Conservation (phyloP, 2,888 invertebrate species). For the Noctua comes region DNA sequence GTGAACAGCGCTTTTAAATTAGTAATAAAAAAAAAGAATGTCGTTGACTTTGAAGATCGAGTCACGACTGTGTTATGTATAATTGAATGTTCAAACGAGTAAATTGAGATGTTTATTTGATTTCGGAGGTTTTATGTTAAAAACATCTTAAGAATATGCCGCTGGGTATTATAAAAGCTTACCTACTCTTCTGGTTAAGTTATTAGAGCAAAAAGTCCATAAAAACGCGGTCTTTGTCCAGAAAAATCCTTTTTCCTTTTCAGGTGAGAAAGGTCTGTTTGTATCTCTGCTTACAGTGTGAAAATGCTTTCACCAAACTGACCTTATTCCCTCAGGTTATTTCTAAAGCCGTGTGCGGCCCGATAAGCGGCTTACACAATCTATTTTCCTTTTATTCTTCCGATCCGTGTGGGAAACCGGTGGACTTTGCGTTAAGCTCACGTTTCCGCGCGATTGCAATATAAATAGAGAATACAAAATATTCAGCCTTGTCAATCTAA, state of each 20-base stretch:
- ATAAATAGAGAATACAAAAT: conserved; percentile 42
- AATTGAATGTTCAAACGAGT: conserved; percentile 58
- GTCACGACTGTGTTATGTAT: conserved; percentile 58
- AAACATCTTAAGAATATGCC: conserved; percentile 39
- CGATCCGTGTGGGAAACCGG: conserved; percentile 31
- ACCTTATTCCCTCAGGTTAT: conserved; percentile 49
- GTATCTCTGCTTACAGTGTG: conserved; percentile 50
- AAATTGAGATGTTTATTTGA: conserved; percentile 59
- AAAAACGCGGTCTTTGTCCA: conserved; percentile 4
- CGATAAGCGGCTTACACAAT: conserved; percentile 57
- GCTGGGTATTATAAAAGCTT: conserved; percentile 19
- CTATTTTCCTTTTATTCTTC: conserved; percentile 55
- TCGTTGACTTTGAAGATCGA: conserved; percentile 49
- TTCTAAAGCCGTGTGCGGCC: conserved; percentile 39
- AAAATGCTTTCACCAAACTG: conserved; percentile 48
- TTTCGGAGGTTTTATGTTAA: conserved; percentile 36
- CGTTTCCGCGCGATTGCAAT: conserved; percentile 36
- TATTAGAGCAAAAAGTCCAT: conserved; percentile 28
- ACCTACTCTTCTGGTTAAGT: conserved; percentile 19
- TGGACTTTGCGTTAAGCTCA: conserved; percentile 30
- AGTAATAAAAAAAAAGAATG: conserved; percentile 62
- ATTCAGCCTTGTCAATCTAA: conserved; percentile 46
- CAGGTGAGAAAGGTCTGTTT: conserved; percentile 30
- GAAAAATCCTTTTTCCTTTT: conserved; percentile 33
- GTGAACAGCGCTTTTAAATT: conserved; percentile 60